A percentile compares a stretch with the other conserved stretches of the same genome.
Conservation (phyloP, 2,113 vertebrate genomes). For the Colistium nudipinnis region DNA sequence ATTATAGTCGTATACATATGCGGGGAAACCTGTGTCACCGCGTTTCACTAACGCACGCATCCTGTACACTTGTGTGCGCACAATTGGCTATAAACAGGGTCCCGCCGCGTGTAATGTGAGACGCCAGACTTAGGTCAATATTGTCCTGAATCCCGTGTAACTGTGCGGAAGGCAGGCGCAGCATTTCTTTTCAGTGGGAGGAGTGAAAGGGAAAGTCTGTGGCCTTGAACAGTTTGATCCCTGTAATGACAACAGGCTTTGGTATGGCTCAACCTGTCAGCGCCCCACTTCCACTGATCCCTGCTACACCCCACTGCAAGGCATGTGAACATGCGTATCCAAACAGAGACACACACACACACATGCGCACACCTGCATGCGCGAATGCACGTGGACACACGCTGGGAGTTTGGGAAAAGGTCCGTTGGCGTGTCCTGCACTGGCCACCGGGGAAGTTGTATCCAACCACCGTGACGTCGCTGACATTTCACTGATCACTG, state of each 20-base stretch:
- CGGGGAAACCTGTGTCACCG: neutral
- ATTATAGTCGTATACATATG: slow-evolving; percentile 28
- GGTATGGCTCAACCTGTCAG: slow-evolving; percentile 70
- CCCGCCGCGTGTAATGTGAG: neutral
- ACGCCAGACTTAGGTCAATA: neutral
- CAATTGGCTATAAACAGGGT: slow-evolving; percentile 23
- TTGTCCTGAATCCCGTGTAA: slow-evolving; percentile 10
- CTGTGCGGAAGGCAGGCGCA: neutral
- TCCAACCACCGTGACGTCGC: slow-evolving; percentile 21
- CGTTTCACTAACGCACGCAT: slow-evolving; percentile 7
- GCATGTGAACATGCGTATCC: slow-evolving; percentile 48
- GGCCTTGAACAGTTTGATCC: slow-evolving; percentile 73
- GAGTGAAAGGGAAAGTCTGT: slow-evolving; percentile 63
- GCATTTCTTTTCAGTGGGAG: slow-evolving; percentile 47
- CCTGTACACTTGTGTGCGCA: neutral
- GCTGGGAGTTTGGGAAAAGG: slow-evolving; percentile 20
- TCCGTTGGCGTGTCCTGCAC: slow-evolving; percentile 30
- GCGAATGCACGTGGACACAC: slow-evolving; percentile 5
- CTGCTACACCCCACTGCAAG: slow-evolving; percentile 49
- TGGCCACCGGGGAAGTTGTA: slow-evolving; percentile 4
- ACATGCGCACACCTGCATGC: neutral
- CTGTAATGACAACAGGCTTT: slow-evolving; percentile 74
- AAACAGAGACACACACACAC: slow-evolving; percentile 9
- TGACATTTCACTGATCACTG: slow-evolving; percentile 33
- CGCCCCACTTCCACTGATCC: slow-evolving; percentile 60